Evolutionary conservation across 2,888 invertebrate genomes (phyloP), one percentile per base, ranked within the genome.

Genomic region (Nomada lathburiana): DNA sequence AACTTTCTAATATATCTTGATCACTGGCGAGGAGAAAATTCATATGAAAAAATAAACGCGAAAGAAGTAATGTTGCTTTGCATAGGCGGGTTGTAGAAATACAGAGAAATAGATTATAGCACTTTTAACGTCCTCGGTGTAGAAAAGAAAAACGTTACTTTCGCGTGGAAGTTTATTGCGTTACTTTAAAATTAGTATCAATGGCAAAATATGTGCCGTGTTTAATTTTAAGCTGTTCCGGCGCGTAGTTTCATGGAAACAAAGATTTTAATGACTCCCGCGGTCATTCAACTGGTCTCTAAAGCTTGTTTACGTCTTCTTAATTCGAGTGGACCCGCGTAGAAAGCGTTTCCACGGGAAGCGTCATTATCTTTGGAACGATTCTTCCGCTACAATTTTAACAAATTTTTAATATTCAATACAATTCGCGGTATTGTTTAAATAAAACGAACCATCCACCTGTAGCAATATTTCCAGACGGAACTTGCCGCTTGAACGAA

Each of bases 141-240:
- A 2, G 20, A 4, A 68, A 20, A 2, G 18, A 2, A 16, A 4
- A 68, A 20, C 5, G 18, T 36, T 7, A 29, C 16, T 20, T 59
- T 52, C 29, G n/a, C 47, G 10, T 13, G 50, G 16, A 47, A 47
- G 13, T 47, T 16, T 13, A 2, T 47, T 47, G 47, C 16, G 1
- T 16, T 3, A 47, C 47, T 13, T 16, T 47, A 18, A 2, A 4
- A 18, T 2, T 5, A 18, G 23, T 53, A n/a, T 42, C n/a, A 16
- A 60, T 42, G n/a, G 23, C 18, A 16, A 55, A 67, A 68, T 57
- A 26, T 18, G 44, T 11, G 23, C 29, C 50, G 63, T 10, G 68
- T 76, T 81, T 81, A 81, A 79, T 74, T 84, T 79, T 87, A 78
- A 60, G 59, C 65, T 2, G 7, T 74, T 69, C 55, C 71, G 67